These are phyloP conservation scores for Parasteatoda tepidariorum DNA, from an alignment of 1,140 invertebrate species.

Conservation along the genomic window DNA sequence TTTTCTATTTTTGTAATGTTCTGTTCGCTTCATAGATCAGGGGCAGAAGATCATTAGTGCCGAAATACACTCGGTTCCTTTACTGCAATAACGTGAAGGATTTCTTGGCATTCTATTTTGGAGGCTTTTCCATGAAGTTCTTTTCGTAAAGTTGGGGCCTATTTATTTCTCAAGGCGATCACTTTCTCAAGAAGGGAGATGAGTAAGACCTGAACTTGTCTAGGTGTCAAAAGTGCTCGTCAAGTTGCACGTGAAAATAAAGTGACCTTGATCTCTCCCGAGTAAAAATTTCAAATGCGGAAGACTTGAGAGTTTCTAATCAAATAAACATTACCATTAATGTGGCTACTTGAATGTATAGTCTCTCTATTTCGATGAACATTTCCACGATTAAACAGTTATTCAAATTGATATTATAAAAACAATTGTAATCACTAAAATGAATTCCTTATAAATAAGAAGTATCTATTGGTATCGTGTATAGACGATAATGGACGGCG, in stretches of 20 bases:
- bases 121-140: background rate
- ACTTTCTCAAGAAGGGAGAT: background rate
- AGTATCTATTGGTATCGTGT: too few relatives aligned
- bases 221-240: background rate
- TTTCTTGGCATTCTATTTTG: background rate
- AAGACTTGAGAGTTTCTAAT: too few relatives aligned
- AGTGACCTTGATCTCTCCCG: background rate
- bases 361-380: too few relatives aligned
- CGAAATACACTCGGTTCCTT: background rate
- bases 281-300: background rate
- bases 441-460: too few relatives aligned
- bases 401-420: too few relatives aligned
- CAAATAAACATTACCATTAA: too few relatives aligned
- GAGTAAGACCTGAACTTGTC: background rate
- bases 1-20: background rate
- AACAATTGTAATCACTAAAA: too few relatives aligned
- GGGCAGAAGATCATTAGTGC: background rate
- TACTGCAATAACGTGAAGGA: background rate
- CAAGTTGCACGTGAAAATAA: background rate
- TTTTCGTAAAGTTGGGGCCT: background rate
- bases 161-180: background rate
- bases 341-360: too few relatives aligned
- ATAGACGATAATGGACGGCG: too few relatives aligned
- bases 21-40: background rate
- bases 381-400: too few relatives aligned